These are phyloP conservation scores for Protobothrops flavoviridis DNA, from an alignment of 2,113 vertebrate species.

Conservation along the genomic window DNA sequence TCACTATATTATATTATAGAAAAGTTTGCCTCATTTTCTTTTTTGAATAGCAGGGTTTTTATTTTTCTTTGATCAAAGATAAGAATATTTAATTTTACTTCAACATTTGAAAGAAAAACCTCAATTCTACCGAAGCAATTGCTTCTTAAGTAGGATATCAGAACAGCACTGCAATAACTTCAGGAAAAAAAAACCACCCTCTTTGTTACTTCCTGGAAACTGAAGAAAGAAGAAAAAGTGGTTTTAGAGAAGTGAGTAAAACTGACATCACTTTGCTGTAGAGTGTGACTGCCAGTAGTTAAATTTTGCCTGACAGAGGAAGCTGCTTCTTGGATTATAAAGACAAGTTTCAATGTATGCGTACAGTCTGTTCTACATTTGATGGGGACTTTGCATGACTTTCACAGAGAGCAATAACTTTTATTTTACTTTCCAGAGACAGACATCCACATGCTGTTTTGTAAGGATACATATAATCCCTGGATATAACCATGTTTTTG, in stretches of 20 bases:
- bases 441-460: conserved; percentile 79
- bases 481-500: conserved; percentile 82
- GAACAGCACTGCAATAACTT: conserved; percentile 51
- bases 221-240: conserved; percentile 46
- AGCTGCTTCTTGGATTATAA: conserved; percentile 77
- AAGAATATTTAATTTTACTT: neutral
- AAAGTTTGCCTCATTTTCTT: neutral
- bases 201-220: conserved; percentile 80
- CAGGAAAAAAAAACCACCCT: conserved; percentile 43
- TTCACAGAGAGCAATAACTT: conserved; percentile 53
- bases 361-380: conserved; percentile 48
- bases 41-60: neutral
- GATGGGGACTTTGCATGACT: conserved; percentile 44
- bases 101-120: conserved; percentile 5
- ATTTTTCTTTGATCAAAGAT: neutral
- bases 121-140: conserved; percentile 28
- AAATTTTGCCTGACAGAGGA: conserved; percentile 77
- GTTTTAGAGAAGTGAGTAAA: conserved; percentile 76
- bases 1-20: neutral
- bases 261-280: conserved; percentile 78
- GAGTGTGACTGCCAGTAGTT: conserved; percentile 70
- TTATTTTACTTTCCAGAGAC: conserved; percentile 70
- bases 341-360: conserved; percentile 69
- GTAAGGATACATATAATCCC: conserved; percentile 65
- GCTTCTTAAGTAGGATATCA: conserved; percentile 68